These are phyloP conservation scores for Rana temporaria DNA, from an alignment of 2,113 vertebrate species.

Conservation along the genomic window DNA sequence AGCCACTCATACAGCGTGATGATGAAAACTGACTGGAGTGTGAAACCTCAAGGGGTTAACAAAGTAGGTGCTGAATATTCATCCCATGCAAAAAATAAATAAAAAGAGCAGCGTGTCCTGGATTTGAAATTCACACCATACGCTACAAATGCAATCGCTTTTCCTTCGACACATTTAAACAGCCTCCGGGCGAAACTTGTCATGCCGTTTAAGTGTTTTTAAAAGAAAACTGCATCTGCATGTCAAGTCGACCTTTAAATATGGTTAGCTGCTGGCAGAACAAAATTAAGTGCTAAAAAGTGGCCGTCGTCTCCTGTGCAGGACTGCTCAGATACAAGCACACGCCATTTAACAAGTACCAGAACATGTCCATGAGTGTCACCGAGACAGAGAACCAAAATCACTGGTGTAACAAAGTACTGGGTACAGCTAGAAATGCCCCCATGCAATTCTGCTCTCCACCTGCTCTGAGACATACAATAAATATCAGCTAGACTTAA, in stretches of 20 bases:
- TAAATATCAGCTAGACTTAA: too few species aligned
- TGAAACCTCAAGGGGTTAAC: constrained; percentile 7
- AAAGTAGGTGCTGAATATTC: neutral
- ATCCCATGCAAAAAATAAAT: constrained; percentile 14
- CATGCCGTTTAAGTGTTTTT: constrained; percentile 37
- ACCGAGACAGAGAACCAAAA: too few species aligned
- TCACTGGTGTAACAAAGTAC: too few species aligned
- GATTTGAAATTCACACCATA: constrained; percentile 38
- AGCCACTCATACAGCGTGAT: neutral
- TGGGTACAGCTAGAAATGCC: too few species aligned
- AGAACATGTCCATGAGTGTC: too few species aligned
- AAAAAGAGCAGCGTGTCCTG: constrained; percentile 18
- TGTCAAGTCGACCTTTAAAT: constrained; percentile 16
- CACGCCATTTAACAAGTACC: too few species aligned
- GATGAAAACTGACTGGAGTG: neutral
- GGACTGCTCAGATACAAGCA: too few species aligned
- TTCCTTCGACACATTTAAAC: constrained; percentile 35
- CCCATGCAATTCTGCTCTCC: too few species aligned
- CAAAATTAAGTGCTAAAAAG: neutral
- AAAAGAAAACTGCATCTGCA: constrained; percentile 19
- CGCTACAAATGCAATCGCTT: constrained; percentile 8
- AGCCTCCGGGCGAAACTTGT: constrained; percentile 30
- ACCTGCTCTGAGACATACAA: too few species aligned
- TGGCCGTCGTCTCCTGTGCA: constrained; percentile 7
- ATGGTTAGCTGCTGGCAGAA: neutral